These are phyloP conservation scores for Alosa alosa DNA, from an alignment of 2,113 vertebrate species.

Conservation along the genomic window DNA sequence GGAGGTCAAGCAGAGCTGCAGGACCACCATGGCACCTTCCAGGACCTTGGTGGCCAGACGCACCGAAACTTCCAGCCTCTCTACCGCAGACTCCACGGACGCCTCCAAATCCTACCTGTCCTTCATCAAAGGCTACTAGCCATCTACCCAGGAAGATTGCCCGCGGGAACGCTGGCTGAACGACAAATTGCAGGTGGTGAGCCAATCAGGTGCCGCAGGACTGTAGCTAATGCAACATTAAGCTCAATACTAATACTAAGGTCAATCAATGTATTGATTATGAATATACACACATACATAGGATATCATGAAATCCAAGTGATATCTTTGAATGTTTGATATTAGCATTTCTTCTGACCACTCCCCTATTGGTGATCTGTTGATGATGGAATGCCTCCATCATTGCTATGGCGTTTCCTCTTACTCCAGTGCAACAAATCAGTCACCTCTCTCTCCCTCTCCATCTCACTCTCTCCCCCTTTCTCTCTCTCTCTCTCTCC, in stretches of 20 bases:
- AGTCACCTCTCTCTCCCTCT: neutral
- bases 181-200: too few relatives aligned
- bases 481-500: too few relatives aligned
- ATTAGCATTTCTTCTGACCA: too few relatives aligned
- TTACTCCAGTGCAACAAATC: neutral
- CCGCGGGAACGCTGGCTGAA: conserved; percentile 65
- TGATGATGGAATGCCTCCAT: too few relatives aligned
- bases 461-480: neutral
- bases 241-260: neutral
- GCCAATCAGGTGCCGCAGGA: neutral
- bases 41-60: conserved; percentile 79
- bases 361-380: too few relatives aligned
- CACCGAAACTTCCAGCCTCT: conserved; percentile 75
- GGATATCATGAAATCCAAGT: neutral
- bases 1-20: conserved; percentile 74
- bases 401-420: neutral
- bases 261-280: neutral
- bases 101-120: conserved; percentile 82
- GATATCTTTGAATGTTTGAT: neutral
- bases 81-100: too few relatives aligned
- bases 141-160: conserved; percentile 75
- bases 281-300: neutral
- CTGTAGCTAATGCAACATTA: neutral
- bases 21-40: conserved; percentile 79
- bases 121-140: conserved; percentile 80